Percentiles rank a stretch among this genome's conserved stretches.
phyloP scores from a whole-genome alignment of 2,797 vertebrate genomes.

The Mormyrops boulengeri region DNA sequence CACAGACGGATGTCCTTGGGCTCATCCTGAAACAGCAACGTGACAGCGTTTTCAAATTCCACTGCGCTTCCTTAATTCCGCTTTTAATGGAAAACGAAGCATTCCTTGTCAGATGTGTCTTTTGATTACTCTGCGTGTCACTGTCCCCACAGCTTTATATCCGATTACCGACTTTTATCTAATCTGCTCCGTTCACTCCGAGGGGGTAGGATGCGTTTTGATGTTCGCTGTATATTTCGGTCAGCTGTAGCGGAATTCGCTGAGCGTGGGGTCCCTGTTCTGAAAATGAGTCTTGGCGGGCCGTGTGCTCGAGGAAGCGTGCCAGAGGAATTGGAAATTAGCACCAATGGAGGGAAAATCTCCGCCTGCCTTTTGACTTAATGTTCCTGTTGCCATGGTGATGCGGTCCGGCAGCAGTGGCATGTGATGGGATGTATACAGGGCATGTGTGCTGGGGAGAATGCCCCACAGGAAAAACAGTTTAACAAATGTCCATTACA shows the following conservation, averaged over 20 bases:
- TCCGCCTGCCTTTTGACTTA: background rate
- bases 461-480: background rate
- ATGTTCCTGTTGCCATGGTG: constrained; percentile 17
- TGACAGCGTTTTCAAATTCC: background rate
- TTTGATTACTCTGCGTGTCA: background rate
- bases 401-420: background rate
- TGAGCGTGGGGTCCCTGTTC: background rate
- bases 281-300: background rate
- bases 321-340: constrained; percentile 11
- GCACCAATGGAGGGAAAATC: background rate
- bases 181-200: background rate
- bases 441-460: background rate
- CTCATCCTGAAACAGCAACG: background rate
- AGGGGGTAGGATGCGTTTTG: background rate
- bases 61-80: background rate
- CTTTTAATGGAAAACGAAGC: background rate
- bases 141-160: background rate
- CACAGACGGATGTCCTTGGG: background rate
- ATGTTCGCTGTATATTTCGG: background rate
- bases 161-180: background rate
- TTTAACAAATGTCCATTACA: background rate
- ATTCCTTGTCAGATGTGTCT: background rate
- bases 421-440: background rate
- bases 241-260: background rate
- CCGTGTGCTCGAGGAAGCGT: background rate